Evolutionary conservation across 2,888 invertebrate species (phyloP).

Genomic region (Drosophila pegasa): DNA sequence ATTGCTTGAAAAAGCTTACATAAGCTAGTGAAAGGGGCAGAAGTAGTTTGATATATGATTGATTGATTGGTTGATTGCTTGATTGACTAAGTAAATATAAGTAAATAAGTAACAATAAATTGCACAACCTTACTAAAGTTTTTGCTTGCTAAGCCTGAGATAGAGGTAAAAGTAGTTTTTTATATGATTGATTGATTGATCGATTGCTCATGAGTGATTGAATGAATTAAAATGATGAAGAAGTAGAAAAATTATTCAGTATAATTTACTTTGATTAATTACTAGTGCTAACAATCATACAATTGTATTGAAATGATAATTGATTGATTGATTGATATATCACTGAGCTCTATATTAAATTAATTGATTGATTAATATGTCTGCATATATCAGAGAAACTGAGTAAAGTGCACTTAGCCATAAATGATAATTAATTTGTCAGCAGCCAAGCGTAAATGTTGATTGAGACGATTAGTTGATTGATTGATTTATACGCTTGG

Average conservation of each 20-base stretch:
- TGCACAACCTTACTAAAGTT: no score
- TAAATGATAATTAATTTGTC: neutral
- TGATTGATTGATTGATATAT: neutral
- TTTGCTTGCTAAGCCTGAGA: no score
- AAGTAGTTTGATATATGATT: neutral
- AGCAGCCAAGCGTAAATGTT: neutral
- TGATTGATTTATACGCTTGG: neutral
- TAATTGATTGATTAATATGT: conserved; percentile 1
- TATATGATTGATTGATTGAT: neutral
- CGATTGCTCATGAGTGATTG: no score
- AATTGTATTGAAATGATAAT: neutral
- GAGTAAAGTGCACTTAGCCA: no score
- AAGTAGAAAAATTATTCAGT: no score
- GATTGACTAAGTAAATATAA: neutral
- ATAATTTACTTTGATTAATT: no score
- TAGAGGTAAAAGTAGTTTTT: no score
- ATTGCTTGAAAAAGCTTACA: neutral
- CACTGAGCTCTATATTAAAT: neutral
- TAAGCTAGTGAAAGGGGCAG: no score
- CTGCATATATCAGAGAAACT: no score
- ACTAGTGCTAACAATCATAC: neutral
- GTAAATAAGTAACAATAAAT: no score
- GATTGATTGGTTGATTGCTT: conserved; percentile 4
- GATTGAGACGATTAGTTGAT: neutral
- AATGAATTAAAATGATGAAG: no score